phyloP scores from a whole-genome alignment of 1,140 invertebrate genomes.

The Nomia melanderi region DNA sequence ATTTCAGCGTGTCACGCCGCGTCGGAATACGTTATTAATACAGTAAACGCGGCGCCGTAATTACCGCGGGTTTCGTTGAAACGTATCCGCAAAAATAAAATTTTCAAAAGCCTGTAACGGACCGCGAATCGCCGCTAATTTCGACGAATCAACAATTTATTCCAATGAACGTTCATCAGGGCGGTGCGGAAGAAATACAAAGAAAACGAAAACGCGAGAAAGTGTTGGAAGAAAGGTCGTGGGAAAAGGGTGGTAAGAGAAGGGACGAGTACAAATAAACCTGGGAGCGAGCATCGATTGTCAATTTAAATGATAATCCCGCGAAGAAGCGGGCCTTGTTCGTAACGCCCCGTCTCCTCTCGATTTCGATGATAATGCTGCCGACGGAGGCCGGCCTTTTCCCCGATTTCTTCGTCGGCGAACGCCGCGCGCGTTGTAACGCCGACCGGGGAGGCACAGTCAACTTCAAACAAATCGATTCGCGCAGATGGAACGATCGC shows the following conservation, averaged over 20 bases:
- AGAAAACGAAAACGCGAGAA: no score
- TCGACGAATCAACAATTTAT: no score
- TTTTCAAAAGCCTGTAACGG: no score
- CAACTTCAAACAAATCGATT: slow-evolving; percentile 14
- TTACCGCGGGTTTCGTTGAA: no score
- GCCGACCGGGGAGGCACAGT: not conserved
- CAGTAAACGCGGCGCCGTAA: no score
- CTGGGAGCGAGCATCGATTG: slow-evolving; percentile 33
- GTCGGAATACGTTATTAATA: no score
- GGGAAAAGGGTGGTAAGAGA: not conserved
- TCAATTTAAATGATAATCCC: slow-evolving; percentile 62
- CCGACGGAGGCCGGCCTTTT: not conserved
- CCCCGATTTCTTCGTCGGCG: not conserved
- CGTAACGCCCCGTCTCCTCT: not conserved
- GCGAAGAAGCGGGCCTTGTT: slow-evolving; percentile 8
- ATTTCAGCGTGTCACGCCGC: no score
- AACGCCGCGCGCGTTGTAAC: not conserved
- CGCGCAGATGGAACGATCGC: no score
- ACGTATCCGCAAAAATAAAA: no score
- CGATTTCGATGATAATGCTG: slow-evolving; percentile 55
- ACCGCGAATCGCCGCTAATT: no score
- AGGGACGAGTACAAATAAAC: slow-evolving; percentile 44
- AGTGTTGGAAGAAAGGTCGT: not conserved
- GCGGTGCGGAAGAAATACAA: slow-evolving; percentile 25
- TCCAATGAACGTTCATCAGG: slow-evolving; percentile 43